These are phyloP conservation scores for Saturnia pavonia DNA, from an alignment of 2,888 invertebrate genomes.

Conservation along the genomic window DNA sequence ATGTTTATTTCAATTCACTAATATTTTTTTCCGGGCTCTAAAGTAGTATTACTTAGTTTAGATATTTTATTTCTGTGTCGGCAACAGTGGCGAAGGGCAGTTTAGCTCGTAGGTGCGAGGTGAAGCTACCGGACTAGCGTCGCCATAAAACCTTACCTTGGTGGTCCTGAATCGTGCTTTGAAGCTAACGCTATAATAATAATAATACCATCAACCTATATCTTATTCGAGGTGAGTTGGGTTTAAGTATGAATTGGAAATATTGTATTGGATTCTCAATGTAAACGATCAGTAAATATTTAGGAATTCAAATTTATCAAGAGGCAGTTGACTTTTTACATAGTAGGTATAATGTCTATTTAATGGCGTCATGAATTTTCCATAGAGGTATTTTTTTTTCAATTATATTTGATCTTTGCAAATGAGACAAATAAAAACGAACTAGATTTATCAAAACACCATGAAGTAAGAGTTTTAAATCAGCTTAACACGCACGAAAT, in stretches of 20 bases:
- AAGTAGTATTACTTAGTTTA: background rate
- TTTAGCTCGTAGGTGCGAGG: constrained; percentile 17
- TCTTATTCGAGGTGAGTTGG: background rate
- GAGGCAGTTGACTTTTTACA: too few relatives aligned
- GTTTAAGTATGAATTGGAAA: too few relatives aligned
- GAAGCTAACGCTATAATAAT: background rate
- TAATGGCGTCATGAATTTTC: too few relatives aligned
- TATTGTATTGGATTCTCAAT: too few relatives aligned
- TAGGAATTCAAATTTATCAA: too few relatives aligned
- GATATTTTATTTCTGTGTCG: constrained; percentile 4
- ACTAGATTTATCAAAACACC: background rate
- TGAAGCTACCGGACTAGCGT: constrained; percentile 8
- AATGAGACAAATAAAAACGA: background rate
- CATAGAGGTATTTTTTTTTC: too few relatives aligned
- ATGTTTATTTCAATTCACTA: too few relatives aligned
- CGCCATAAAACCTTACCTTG: constrained; percentile 17
- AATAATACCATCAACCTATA: background rate
- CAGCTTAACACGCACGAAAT: background rate
- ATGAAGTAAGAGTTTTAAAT: background rate
- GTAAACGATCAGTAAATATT: too few relatives aligned
- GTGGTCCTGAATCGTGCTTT: constrained; percentile 8
- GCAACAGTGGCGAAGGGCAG: constrained; percentile 5
- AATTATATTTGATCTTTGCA: background rate
- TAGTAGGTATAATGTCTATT: too few relatives aligned
- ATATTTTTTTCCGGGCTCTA: background rate